Conservation (phyloP, 2,113 vertebrate species). For the Callionymus lyra region DNA sequence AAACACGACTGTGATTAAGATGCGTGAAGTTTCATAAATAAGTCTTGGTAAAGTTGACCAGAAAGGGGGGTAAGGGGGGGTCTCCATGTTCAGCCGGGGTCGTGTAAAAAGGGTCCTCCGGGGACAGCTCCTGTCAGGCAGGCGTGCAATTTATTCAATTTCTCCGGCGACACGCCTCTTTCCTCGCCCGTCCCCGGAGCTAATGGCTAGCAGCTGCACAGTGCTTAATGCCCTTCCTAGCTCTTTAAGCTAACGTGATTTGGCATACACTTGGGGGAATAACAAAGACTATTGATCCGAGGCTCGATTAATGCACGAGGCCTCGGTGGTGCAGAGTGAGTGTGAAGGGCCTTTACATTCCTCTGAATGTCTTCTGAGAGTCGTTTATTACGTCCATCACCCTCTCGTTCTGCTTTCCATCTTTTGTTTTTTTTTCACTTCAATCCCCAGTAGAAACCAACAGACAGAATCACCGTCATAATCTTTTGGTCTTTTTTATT, state of each 20-base stretch:
- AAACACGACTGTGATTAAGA: too few species aligned
- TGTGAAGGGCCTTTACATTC: slow-evolving; percentile 40
- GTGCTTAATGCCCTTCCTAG: slow-evolving; percentile 37
- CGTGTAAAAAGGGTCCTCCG: slow-evolving; percentile 27
- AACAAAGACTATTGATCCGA: slow-evolving; percentile 41
- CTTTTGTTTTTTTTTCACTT: slow-evolving; percentile 8
- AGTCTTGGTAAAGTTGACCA: too few species aligned
- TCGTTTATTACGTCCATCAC: slow-evolving; percentile 23
- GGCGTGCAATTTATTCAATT: slow-evolving; percentile 40
- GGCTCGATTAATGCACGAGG: slow-evolving; percentile 23
- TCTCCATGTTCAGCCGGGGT: slow-evolving; percentile 16
- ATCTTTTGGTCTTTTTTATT: too few species aligned
- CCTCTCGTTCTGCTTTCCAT: slow-evolving; percentile 5
- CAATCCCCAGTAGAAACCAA: slow-evolving; percentile 9
- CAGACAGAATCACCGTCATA: slow-evolving; percentile 8
- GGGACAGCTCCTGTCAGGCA: slow-evolving; percentile 20
- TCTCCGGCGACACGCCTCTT: slow-evolving; percentile 17
- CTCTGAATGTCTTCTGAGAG: slow-evolving; percentile 28
- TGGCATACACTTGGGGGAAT: slow-evolving; percentile 44
- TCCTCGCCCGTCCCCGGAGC: slow-evolving; percentile 19
- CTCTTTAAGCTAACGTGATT: slow-evolving; percentile 35
- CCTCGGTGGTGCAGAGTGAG: slow-evolving; percentile 19
- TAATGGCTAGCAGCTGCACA: slow-evolving; percentile 34
- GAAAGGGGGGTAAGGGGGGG: slow-evolving; percentile 9
- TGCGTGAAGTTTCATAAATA: too few species aligned